Conservation (phyloP, 2,113 vertebrate genomes). For the Neotoma lepida region DNA sequence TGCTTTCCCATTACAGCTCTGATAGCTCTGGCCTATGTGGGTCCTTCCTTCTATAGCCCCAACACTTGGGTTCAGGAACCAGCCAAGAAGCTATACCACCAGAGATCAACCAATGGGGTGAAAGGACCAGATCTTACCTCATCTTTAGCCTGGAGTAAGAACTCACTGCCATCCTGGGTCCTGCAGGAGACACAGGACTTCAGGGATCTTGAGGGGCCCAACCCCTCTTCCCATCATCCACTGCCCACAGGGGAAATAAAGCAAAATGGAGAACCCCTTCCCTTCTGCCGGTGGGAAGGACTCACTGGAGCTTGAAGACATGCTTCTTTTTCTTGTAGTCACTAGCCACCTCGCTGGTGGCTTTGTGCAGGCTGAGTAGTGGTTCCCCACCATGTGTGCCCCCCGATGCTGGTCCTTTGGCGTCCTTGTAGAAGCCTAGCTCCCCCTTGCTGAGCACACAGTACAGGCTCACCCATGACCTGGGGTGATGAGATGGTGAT, state of each 20-base stretch:
- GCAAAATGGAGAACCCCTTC: conserved; percentile 4
- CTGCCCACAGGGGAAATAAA: background rate
- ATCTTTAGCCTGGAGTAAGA: conserved; percentile 95
- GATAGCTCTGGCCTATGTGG: background rate
- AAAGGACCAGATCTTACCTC: conserved; percentile 87
- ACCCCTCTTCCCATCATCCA: background rate
- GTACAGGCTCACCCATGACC: conserved; percentile 97
- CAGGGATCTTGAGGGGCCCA: background rate
- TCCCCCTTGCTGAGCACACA: conserved; percentile 95
- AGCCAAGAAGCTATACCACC: background rate
- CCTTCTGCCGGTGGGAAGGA: background rate
- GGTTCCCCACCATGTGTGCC: conserved; percentile 92
- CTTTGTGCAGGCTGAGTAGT: conserved; percentile 89
- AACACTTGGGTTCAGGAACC: background rate
- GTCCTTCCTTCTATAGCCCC: background rate
- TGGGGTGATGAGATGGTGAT: conserved; percentile 56
- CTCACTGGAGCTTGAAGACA: conserved; percentile 96
- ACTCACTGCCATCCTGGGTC: conserved; percentile 94
- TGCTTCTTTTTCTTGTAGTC: conserved; percentile 99
- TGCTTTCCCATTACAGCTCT: background rate
- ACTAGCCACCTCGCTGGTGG: conserved; percentile 91
- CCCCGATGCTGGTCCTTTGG: conserved; percentile 88
- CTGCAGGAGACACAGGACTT: conserved; percentile 82
- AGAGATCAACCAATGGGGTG: background rate
- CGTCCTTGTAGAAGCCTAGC: conserved; percentile 96